Percentiles rank a stretch among this genome's conserved stretches.
These are phyloP conservation scores for Perognathus longimembris DNA, from an alignment of 2,113 vertebrate species.

Conservation along the genomic window DNA sequence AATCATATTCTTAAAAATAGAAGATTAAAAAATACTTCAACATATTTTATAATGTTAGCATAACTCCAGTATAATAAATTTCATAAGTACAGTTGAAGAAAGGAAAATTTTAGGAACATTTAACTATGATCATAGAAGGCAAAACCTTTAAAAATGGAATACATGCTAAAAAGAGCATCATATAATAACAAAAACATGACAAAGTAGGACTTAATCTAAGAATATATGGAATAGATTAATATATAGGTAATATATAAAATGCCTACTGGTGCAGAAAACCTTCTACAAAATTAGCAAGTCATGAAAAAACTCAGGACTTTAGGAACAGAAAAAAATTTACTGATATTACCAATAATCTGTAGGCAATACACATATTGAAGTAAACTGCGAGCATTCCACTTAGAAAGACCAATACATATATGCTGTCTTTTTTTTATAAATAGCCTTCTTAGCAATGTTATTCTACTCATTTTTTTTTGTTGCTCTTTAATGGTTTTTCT, in stretches of 20 bases:
- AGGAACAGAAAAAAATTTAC: neutral
- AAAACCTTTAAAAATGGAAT: neutral
- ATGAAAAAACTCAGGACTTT: neutral
- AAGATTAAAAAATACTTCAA: neutral
- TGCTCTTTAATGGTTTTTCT: neutral
- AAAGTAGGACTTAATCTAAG: neutral
- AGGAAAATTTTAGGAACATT: neutral
- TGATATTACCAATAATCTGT: neutral
- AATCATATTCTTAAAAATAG: neutral
- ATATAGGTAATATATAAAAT: neutral
- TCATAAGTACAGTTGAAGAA: neutral
- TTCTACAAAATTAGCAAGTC: neutral
- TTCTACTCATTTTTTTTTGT: too few species aligned
- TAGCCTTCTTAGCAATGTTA: too few species aligned
- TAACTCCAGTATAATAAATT: neutral
- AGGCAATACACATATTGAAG: neutral
- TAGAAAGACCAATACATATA: neutral
- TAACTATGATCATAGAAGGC: neutral
- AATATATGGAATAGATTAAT: neutral
- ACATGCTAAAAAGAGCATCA: neutral
- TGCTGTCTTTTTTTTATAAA: too few species aligned
- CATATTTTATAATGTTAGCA: neutral
- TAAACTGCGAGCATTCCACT: neutral
- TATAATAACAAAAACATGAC: neutral
- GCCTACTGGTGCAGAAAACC: neutral